Evolutionary conservation across 2,113 vertebrate genomes (phyloP).

Genomic region (Lepisosteus oculatus): DNA sequence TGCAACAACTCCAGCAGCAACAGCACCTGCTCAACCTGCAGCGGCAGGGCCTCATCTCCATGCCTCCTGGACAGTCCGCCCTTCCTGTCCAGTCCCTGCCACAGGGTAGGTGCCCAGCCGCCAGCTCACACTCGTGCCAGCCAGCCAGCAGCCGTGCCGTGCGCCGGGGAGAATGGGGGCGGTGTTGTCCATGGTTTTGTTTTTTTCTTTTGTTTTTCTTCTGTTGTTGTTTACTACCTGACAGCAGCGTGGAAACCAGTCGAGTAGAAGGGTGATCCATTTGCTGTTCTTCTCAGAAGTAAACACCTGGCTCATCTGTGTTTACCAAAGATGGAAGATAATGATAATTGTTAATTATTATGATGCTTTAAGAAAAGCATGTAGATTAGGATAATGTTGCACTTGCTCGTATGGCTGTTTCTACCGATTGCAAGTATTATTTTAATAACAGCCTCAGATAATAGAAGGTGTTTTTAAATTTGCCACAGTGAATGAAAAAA

Average conservation of each 20-base stretch:
- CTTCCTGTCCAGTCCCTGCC: constrained; percentile 93
- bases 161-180: background rate
- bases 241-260: constrained; percentile 29
- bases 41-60: constrained; percentile 96
- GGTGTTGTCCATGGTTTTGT: constrained; percentile 23
- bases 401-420: constrained; percentile 25
- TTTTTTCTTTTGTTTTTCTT: constrained; percentile 20
- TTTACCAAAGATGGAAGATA: constrained; percentile 53
- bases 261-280: constrained; percentile 44
- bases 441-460: constrained; percentile 26
- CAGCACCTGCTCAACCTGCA: constrained; percentile 98
- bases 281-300: constrained; percentile 42
- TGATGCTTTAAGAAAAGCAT: constrained; percentile 25
- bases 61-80: constrained; percentile 91
- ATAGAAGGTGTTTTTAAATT: background rate
- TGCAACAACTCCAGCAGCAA: constrained; percentile 98
- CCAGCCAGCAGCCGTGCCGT: background rate
- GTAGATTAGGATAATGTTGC: constrained; percentile 6
- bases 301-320: constrained; percentile 54
- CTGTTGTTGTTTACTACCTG: constrained; percentile 57
- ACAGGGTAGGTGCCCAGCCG: constrained; percentile 71
- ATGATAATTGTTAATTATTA: constrained; percentile 15
- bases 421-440: background rate
- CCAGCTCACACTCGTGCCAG: background rate
- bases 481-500: background rate